Base-by-base conservation (phyloP, 2,888 invertebrate genomes). In the Baccha elongata region DNA sequence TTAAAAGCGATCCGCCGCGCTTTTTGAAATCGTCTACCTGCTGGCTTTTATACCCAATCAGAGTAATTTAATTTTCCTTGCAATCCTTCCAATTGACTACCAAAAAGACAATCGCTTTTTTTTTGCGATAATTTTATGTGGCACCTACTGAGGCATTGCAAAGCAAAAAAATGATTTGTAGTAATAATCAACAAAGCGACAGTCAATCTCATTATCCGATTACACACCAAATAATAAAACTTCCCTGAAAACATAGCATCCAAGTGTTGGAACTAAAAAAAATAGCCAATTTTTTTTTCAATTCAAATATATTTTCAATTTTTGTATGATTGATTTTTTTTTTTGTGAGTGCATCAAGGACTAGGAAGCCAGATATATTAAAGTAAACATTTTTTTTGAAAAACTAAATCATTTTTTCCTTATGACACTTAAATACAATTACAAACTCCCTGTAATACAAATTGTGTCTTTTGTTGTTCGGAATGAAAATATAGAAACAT, bases 341-440 rank as follows among this genome's bases (percentile, higher is more conserved):
- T 44, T 29, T 52, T 52, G 50, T 58, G 37, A 71, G 69, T 75
- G 75, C 68, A 64, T 44, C 44, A 62, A 21, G 65, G 46, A 73
- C 17, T 35, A 64, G 21, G 19, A 29, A 65, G 26, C 15, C 11
- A 76, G n/a, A 46, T 46, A 4, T 32, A 58, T 55, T 15, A 65
- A 7, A 10, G 8, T 35, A n/a, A 21, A 55, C 21, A 32, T 37
- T 23, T 55, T n/a, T 37, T 55, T 6, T 15, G 26, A 60, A 60
- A 73, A 60, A 67, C 67, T 19, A 13, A 17, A 35, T 26, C 21
- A 69, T 13, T 37, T 7, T 21, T 48, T 46, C 32, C n/a, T 37
- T 32, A 15, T n/a, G 75, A 81, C 81, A 76, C 81, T 81, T 29
- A 76, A 81, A 53, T 81, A 81, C 65, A 81, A 79, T 81, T 81